Evolutionary conservation across 1,140 invertebrate genomes (phyloP), one percentile per base, ranked within the genome.

Genomic region (Atta texana): DNA sequence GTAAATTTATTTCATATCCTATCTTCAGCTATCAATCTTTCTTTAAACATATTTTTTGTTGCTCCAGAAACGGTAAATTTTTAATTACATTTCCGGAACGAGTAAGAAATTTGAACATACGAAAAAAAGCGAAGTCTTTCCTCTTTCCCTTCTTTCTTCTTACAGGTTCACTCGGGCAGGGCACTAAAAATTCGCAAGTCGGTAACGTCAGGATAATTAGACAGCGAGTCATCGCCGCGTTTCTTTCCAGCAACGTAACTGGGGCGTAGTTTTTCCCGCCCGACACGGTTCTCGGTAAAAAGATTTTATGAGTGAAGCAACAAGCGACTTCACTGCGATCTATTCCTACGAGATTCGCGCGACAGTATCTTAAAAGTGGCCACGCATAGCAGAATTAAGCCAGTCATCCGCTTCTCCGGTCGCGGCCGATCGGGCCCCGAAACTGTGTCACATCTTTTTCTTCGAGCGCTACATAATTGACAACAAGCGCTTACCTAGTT

Each of bases 401-500:
- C 80, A 84, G 69, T 71, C 78, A 71, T 44, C 77, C 85, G 86
- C 72, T 82, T 89, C 85, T 87, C 76, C 49, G 57, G 74, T 81
- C 75, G 63, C 55, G 59, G 16, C 57, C 68, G 51, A 59, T 57
- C 28, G 18, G 72, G 4, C n/a, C 31, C 24, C 34, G 66, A 12
- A 90, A 87, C 63, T 80, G 68, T 88, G 89, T 85, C 85, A 90
- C 66, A 63, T 24, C 75, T 88, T 61, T 66, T 76, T 80, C 55
- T 61, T 61, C 39, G 49, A 72, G 34, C 16, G 59, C 81, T 81
- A 90, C 63, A 61, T 78, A 80, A 87, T 80, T 61, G 71, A 34
- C 64, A 49, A 71, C 18, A 44, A 81, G 68, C 75, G 71, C 72
- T 90, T 77, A 88, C 78, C 89, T 90, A 90, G 89, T 88, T 90